phyloP scores from a whole-genome alignment of 2,797 vertebrate genomes.

The Pangasius krempfi region DNA sequence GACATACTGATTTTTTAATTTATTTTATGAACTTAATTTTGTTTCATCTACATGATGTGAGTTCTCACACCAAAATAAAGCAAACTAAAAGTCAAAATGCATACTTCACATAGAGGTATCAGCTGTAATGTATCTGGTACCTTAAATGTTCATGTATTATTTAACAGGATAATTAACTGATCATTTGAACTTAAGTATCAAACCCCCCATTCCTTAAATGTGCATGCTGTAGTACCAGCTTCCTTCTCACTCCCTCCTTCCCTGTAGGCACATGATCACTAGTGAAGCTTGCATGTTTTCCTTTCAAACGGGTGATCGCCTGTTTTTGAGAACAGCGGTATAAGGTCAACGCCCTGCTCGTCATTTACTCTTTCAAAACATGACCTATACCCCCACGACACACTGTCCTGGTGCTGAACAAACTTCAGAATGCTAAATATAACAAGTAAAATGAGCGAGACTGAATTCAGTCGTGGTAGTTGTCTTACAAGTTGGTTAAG shows the following conservation, averaged over 20 bases:
- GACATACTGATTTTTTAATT: not conserved
- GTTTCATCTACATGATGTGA: not conserved
- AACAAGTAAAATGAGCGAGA: not conserved
- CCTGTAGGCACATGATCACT: not conserved
- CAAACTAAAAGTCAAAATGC: not conserved
- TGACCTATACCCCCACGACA: not conserved
- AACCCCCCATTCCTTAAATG: not conserved
- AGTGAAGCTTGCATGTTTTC: not conserved
- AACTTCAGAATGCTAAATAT: not conserved
- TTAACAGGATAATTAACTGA: not conserved
- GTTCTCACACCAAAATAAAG: not conserved
- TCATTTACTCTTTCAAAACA: conserved; percentile 6
- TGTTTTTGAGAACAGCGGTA: conserved; percentile 36
- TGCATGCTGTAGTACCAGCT: not conserved
- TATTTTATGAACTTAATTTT: not conserved
- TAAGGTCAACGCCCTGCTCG: conserved; percentile 13
- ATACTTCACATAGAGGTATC: not conserved
- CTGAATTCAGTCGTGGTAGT: not conserved
- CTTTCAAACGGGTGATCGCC: not conserved
- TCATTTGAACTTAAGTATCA: not conserved
- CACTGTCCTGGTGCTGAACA: no score
- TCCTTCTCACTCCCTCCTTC: not conserved
- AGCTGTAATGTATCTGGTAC: not conserved
- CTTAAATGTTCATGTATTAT: not conserved
- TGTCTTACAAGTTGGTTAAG: conserved; percentile 13